A percentile compares a stretch with the other conserved stretches of the same genome.
These are phyloP conservation scores for Drosophila falleni DNA, from an alignment of 2,888 invertebrate species.

Conservation along the genomic window DNA sequence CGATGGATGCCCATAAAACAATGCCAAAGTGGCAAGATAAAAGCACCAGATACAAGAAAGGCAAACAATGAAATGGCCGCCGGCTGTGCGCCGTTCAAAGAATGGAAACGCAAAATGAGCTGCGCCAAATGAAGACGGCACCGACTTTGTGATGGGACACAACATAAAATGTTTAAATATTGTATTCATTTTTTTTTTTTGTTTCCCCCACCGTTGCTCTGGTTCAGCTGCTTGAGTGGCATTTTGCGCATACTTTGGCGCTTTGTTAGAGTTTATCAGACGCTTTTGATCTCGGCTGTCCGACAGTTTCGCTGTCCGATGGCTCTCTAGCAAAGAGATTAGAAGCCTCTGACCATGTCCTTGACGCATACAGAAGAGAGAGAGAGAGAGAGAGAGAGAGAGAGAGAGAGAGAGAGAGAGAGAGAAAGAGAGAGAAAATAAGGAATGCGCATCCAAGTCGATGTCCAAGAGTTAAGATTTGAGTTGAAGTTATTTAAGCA, in stretches of 20 bases:
- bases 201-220: neutral
- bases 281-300: conserved; percentile 72
- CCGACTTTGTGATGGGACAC: neutral
- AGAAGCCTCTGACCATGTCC: conserved; percentile 29
- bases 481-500: conserved; percentile 29
- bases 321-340: conserved; percentile 40
- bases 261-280: conserved; percentile 68
- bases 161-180: conserved; percentile 68
- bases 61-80: conserved; percentile 64
- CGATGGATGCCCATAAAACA: conserved; percentile 61
- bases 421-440: neutral
- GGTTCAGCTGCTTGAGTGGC: conserved; percentile 35
- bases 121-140: conserved; percentile 60
- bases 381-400: too few relatives aligned
- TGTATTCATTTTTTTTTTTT: conserved; percentile 26
- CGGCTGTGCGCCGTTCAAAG: conserved; percentile 52
- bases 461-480: conserved; percentile 1
- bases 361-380: conserved; percentile 2
- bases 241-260: conserved; percentile 63
- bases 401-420: too few relatives aligned
- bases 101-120: conserved; percentile 72
- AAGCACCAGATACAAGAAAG: conserved; percentile 68
- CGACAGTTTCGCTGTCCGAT: conserved; percentile 43
- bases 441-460: neutral
- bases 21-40: conserved; percentile 76